Evolutionary conservation across 2,888 invertebrate genomes (phyloP).

Genomic region (Bedellia somnulentella): DNA sequence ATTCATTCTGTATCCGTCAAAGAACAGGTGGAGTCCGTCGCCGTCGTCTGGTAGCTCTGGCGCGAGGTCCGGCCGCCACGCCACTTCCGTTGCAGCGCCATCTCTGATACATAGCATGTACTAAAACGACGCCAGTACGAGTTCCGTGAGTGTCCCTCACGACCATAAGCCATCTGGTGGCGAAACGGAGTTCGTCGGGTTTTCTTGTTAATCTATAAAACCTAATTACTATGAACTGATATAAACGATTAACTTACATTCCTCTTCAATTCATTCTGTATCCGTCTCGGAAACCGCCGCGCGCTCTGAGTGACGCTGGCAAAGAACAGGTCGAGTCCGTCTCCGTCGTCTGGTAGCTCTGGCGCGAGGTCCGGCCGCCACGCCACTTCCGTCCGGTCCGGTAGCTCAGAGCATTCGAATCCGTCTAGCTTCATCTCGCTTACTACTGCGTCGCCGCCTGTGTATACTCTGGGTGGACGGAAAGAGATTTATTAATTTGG

Average conservation of each 20-base stretch:
- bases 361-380: slow-evolving; percentile 10
- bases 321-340: slow-evolving; percentile 37
- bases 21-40: slow-evolving; percentile 33
- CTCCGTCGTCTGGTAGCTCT: slow-evolving; percentile 7
- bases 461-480: background rate
- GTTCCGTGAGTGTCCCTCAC: too few relatives aligned
- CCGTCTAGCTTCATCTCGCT: background rate
- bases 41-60: slow-evolving; percentile 7
- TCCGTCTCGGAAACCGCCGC: slow-evolving; percentile 28
- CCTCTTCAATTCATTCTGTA: too few relatives aligned
- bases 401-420: slow-evolving; percentile 6
- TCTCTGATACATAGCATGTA: too few relatives aligned
- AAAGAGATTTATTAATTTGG: too few relatives aligned
- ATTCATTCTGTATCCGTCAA: slow-evolving; percentile 24
- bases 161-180: too few relatives aligned
- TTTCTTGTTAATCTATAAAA: too few relatives aligned
- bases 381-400: slow-evolving; percentile 26
- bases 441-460: background rate
- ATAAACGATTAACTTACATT: too few relatives aligned
- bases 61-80: slow-evolving; percentile 13
- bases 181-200: too few relatives aligned
- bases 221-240: too few relatives aligned
- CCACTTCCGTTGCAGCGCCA: slow-evolving; percentile 31
- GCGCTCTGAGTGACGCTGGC: slow-evolving; percentile 47
- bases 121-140: too few relatives aligned